A percentile compares a stretch with the other conserved stretches of the same genome.
Evolutionary conservation across 2,888 invertebrate species (phyloP).

Genomic region (Mythimna pallens): DNA sequence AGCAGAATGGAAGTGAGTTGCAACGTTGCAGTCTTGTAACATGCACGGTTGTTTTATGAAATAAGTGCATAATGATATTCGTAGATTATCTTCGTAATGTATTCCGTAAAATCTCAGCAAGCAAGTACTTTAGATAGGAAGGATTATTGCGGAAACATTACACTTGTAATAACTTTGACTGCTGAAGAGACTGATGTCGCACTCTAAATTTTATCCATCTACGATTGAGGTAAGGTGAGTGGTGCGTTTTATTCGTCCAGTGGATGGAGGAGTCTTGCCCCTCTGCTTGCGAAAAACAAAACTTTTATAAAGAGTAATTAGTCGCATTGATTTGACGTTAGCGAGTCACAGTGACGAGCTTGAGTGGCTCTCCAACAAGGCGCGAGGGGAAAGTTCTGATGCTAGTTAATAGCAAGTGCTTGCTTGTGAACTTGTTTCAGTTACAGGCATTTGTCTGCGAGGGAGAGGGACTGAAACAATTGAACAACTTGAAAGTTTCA

Average conservation of each 20-base stretch:
- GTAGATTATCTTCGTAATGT: constrained; percentile 31
- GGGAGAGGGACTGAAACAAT: background rate
- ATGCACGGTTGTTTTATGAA: constrained; percentile 40
- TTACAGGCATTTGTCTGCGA: constrained; percentile 10
- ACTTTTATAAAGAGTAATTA: constrained; percentile 55
- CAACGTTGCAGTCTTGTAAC: constrained; percentile 46
- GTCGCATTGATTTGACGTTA: constrained; percentile 56
- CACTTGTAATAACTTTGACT: constrained; percentile 23
- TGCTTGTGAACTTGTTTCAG: constrained; percentile 28
- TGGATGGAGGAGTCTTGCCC: constrained; percentile 17
- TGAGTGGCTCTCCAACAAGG: constrained; percentile 29
- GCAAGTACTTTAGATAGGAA: constrained; percentile 3
- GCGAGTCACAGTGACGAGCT: constrained; percentile 27
- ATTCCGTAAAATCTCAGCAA: constrained; percentile 7
- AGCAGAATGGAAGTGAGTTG: constrained; percentile 44
- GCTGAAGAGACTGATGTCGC: constrained; percentile 13
- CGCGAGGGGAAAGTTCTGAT: constrained; percentile 44
- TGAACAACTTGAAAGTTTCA: constrained; percentile 12
- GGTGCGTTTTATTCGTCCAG: background rate
- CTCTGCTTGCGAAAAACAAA: constrained; percentile 34
- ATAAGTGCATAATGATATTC: constrained; percentile 52
- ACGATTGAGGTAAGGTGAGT: constrained; percentile 9
- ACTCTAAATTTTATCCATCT: background rate
- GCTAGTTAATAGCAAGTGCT: constrained; percentile 32
- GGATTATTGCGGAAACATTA: constrained; percentile 24